Percentiles rank a stretch among this genome's conserved stretches.
Evolutionary conservation across 2,888 invertebrate species (phyloP).

Genomic region (Acleris holmiana): DNA sequence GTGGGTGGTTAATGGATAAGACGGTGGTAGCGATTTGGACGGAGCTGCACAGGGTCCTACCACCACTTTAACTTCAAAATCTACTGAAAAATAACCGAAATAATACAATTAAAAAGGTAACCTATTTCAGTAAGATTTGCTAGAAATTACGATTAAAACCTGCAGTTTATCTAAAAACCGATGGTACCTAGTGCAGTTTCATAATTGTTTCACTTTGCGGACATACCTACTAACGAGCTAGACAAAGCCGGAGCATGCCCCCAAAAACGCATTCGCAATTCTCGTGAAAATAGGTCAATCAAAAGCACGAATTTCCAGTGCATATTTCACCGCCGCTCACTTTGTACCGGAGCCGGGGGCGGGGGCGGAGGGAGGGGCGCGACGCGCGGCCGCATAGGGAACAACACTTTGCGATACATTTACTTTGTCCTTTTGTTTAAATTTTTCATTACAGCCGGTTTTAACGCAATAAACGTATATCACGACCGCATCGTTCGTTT

Average conservation of each 20-base stretch:
- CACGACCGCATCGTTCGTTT: no score
- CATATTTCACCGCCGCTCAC: conserved; percentile 13
- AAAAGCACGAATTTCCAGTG: conserved; percentile 16
- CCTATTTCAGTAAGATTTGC: no score
- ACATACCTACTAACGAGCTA: neutral
- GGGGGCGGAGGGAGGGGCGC: neutral
- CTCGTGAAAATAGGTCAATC: conserved; percentile 13
- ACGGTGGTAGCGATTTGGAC: no score
- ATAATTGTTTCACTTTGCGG: neutral
- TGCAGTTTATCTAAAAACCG: no score
- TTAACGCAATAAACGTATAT: no score
- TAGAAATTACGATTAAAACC: no score
- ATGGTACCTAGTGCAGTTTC: neutral
- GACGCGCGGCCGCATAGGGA: conserved; percentile 3
- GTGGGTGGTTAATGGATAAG: no score
- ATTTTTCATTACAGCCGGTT: neutral
- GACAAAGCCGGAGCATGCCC: neutral
- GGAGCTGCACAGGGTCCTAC: no score
- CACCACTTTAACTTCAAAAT: no score
- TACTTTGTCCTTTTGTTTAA: conserved; percentile 1
- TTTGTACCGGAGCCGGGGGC: conserved; percentile 5
- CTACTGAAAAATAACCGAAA: no score
- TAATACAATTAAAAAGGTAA: no score
- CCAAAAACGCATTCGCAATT: neutral
- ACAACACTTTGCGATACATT: conserved; percentile 9